These are phyloP conservation scores for Hypsibius dujardini DNA, from an alignment of 1,140 invertebrate genomes.

Conservation along the genomic window DNA sequence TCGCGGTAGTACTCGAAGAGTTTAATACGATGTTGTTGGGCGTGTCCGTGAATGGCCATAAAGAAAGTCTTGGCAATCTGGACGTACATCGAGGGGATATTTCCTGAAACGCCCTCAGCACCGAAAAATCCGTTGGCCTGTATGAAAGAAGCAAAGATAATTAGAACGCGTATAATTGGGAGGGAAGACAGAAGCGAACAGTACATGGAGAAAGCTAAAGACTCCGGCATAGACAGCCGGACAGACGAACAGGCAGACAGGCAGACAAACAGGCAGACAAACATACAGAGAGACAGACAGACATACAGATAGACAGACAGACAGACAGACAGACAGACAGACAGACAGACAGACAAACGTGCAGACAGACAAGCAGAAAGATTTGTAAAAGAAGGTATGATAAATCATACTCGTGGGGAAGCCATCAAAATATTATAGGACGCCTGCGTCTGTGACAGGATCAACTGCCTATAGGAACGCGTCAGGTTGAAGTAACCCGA, in stretches of 20 bases:
- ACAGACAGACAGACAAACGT: too few species aligned
- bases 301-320: too few species aligned
- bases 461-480: slow-evolving; percentile 57
- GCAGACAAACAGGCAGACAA: too few species aligned
- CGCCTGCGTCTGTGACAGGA: slow-evolving; percentile 52
- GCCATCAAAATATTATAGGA: slow-evolving; percentile 69
- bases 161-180: too few species aligned
- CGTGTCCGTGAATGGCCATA: slow-evolving; percentile 40
- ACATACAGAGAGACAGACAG: too few species aligned
- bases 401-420: slow-evolving; percentile 61
- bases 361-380: slow-evolving; percentile 19
- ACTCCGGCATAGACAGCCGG: too few species aligned
- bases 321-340: too few species aligned
- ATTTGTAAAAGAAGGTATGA: slow-evolving; percentile 15
- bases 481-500: slow-evolving; percentile 97
- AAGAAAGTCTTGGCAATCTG: slow-evolving; percentile 59
- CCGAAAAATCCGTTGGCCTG: slow-evolving; percentile 77
- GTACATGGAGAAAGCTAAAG: too few species aligned
- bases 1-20: too few species aligned
- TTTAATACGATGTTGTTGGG: slow-evolving; percentile 44
- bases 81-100: slow-evolving; percentile 77
- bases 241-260: too few species aligned
- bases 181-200: too few species aligned
- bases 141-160: too few species aligned
- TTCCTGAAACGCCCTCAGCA: slow-evolving; percentile 64